Evolutionary conservation across 2,888 invertebrate species (phyloP).

Genomic region (Theristus sp.): DNA sequence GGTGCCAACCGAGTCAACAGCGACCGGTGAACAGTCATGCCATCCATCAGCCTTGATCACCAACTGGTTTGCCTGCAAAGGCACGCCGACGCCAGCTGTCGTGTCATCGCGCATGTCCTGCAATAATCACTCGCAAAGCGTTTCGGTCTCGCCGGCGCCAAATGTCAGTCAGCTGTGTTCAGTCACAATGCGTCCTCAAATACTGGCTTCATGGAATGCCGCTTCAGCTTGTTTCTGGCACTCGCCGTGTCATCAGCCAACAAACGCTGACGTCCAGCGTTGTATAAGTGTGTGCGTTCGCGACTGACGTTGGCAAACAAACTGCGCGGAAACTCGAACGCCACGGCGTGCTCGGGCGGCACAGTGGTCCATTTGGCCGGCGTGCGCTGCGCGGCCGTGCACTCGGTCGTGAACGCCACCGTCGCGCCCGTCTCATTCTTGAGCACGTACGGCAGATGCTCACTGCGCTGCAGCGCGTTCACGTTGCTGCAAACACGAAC

Average conservation of each 20-base stretch:
- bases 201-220: neutral
- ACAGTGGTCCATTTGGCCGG: neutral
- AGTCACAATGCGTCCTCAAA: neutral
- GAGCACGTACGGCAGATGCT: slow-evolving; percentile 83
- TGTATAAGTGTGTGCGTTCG: no score
- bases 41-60: slow-evolving; percentile 74
- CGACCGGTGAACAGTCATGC: slow-evolving; percentile 64
- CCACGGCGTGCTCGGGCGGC: neutral
- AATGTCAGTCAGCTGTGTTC: no score
- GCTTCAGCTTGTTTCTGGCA: no score
- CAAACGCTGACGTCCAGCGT: no score
- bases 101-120: no score
- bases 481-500: no score
- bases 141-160: no score
- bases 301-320: neutral
- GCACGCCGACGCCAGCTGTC: no score
- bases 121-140: no score
- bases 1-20: slow-evolving; percentile 82
- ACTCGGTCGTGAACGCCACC: slow-evolving; percentile 58
- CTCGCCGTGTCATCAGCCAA: no score
- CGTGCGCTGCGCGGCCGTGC: neutral
- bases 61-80: slow-evolving; percentile 49
- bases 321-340: neutral
- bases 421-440: slow-evolving; percentile 73
- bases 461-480: slow-evolving; percentile 49